Conservation (phyloP, 2,113 vertebrate genomes). For the Opisthocomus hoazin region DNA sequence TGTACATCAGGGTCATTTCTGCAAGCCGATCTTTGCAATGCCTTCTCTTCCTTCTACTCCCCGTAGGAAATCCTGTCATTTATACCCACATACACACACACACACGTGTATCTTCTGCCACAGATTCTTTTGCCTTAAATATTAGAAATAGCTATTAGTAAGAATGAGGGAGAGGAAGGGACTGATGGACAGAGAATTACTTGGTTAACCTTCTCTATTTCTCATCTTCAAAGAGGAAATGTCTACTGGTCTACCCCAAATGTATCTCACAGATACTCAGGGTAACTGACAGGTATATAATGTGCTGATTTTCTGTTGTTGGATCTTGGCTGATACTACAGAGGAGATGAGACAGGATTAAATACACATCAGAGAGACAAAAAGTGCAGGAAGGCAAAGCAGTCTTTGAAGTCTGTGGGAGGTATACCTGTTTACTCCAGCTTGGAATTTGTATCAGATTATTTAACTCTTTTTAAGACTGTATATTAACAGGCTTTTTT, state of each 20-base stretch:
- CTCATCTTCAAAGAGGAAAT: not conserved
- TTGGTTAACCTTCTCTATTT: not conserved
- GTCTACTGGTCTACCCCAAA: not conserved
- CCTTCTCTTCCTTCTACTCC: not conserved
- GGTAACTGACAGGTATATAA: not conserved
- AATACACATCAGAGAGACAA: conserved; percentile 2
- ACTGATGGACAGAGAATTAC: not conserved
- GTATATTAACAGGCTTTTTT: not conserved
- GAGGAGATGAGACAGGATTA: conserved; percentile 9
- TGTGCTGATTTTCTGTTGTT: not conserved
- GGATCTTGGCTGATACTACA: not conserved
- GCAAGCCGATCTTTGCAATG: not conserved
- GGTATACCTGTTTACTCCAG: conserved; percentile 1
- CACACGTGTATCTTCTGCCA: rapidly evolving
- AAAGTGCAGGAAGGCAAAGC: not conserved
- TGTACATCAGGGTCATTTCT: not conserved
- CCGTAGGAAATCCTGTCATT: not conserved
- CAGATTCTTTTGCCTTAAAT: not conserved
- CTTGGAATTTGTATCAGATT: conserved; percentile 7
- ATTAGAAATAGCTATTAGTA: not conserved
- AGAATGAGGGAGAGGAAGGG: not conserved
- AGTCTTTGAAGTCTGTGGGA: conserved; percentile 49
- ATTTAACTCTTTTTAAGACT: not conserved
- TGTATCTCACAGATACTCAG: not conserved
- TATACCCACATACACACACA: rapidly evolving